Conservation (phyloP, 2,113 vertebrate genomes). For the Benthochromis sp. region DNA sequence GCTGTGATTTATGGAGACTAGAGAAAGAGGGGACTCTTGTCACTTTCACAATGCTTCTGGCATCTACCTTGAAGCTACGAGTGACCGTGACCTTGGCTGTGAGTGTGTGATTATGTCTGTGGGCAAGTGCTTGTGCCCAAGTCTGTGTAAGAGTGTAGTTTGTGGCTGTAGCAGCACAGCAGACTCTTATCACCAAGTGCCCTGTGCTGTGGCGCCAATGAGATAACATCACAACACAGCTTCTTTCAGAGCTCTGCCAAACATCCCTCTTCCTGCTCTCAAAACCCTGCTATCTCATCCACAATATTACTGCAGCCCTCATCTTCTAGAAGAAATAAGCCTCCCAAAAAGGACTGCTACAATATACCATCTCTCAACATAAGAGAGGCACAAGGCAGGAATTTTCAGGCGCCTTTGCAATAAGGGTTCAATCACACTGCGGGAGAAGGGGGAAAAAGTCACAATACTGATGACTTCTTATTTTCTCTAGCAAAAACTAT, state of each 20-base stretch:
- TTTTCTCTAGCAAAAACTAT: background rate
- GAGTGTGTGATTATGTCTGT: background rate
- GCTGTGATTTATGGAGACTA: background rate
- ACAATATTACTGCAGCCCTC: background rate
- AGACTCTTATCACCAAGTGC: conserved; percentile 17
- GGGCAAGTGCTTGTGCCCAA: background rate
- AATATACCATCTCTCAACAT: background rate
- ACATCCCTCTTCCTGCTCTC: conserved; percentile 15
- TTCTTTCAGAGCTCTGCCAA: conserved; percentile 35
- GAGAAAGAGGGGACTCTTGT: background rate
- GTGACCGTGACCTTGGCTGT: conserved; percentile 31
- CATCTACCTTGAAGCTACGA: background rate
- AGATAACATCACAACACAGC: conserved; percentile 49
- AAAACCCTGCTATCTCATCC: conserved; percentile 8
- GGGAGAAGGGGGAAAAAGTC: background rate
- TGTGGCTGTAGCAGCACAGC: background rate
- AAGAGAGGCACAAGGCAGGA: background rate
- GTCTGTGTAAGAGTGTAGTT: background rate
- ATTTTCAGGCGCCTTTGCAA: background rate
- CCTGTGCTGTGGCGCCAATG: conserved; percentile 18
- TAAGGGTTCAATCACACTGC: background rate
- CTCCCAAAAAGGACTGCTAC: background rate
- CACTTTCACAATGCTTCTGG: background rate
- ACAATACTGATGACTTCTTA: background rate
- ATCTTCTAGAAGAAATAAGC: background rate